Evolutionary conservation across 2,888 invertebrate species (phyloP).

Genomic region (Xylota sylvarum): DNA sequence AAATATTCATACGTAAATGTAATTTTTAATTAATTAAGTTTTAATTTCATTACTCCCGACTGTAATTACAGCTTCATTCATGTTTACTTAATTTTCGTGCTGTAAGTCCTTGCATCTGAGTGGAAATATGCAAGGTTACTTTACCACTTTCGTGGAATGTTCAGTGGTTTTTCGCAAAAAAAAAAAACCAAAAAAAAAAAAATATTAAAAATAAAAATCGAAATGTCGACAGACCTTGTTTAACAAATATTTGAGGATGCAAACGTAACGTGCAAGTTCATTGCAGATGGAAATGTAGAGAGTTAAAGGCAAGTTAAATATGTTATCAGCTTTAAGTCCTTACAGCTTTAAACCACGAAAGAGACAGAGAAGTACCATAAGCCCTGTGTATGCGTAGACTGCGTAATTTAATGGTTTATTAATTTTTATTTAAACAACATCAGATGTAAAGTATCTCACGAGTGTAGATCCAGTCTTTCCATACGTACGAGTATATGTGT

Average conservation of each 20-base stretch:
- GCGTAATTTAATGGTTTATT: constrained; percentile 75
- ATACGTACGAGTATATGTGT: background rate
- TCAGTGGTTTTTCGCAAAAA: background rate
- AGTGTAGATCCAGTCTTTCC: constrained; percentile 4
- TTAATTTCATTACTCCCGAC: constrained; percentile 80
- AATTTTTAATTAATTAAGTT: constrained; percentile 82
- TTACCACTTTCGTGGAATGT: constrained; percentile 20
- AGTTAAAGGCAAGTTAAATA: constrained; percentile 61
- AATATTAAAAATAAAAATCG: constrained; percentile 22
- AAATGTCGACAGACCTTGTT: constrained; percentile 43
- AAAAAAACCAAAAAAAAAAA: background rate
- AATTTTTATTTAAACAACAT: constrained; percentile 75
- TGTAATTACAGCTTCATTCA: constrained; percentile 74
- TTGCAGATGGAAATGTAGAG: constrained; percentile 47
- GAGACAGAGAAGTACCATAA: background rate
- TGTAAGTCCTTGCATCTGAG: constrained; percentile 20
- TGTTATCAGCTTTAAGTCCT: constrained; percentile 13
- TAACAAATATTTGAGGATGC: constrained; percentile 62
- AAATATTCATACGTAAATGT: constrained; percentile 52
- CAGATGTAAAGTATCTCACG: constrained; percentile 59
- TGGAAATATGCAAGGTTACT: constrained; percentile 24
- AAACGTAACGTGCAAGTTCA: constrained; percentile 47
- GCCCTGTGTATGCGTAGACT: constrained; percentile 60
- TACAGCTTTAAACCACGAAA: background rate
- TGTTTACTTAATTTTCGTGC: constrained; percentile 47